Conservation (phyloP, 2,797 vertebrate species). For the Galago senegalensis region DNA sequence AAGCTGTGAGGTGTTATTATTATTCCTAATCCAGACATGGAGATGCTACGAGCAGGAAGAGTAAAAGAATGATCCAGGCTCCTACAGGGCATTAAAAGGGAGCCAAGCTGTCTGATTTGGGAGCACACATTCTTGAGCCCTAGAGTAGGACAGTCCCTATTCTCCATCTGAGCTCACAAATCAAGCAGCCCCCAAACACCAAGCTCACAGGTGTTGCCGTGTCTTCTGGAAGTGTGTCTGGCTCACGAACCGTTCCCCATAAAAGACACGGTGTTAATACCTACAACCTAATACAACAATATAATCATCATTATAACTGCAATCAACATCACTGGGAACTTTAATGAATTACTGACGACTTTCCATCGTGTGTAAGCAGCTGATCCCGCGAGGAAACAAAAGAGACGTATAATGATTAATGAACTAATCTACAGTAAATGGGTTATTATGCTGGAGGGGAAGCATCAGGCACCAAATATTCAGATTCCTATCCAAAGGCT, state of each 20-base stretch:
- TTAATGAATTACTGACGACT: constrained; percentile 73
- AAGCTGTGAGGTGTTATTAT: background rate
- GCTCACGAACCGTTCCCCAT: constrained; percentile 42
- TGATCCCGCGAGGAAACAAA: constrained; percentile 38
- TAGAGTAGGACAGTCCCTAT: background rate
- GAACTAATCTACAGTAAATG: background rate
- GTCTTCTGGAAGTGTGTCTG: background rate
- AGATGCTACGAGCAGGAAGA: background rate
- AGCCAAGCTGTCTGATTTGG: background rate
- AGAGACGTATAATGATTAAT: constrained; percentile 36
- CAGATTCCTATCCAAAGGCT: background rate
- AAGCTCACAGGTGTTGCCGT: background rate
- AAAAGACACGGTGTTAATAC: constrained; percentile 41
- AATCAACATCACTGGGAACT: constrained; percentile 58
- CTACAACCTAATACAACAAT: constrained; percentile 53
- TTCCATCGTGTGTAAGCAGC: constrained; percentile 45
- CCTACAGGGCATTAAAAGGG: background rate
- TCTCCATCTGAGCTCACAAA: background rate
- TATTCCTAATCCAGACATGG: background rate
- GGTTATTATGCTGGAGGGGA: background rate
- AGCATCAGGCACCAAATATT: background rate
- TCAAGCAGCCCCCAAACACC: background rate
- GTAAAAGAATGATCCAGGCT: background rate
- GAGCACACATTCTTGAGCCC: background rate
- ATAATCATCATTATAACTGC: constrained; percentile 55